These are phyloP conservation scores for Ochropacha duplaris DNA, from an alignment of 2,888 invertebrate genomes.

Conservation along the genomic window DNA sequence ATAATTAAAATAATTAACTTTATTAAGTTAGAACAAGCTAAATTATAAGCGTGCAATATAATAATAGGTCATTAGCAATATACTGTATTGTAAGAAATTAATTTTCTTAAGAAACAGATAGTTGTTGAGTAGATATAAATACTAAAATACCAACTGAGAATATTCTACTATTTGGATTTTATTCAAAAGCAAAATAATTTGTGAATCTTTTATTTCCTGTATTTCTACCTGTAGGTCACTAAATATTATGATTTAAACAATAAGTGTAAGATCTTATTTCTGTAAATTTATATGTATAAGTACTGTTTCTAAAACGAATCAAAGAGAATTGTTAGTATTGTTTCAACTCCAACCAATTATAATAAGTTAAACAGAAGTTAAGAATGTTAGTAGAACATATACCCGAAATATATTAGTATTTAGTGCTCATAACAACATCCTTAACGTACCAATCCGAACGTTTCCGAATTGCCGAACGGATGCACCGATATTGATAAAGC, in stretches of 20 bases:
- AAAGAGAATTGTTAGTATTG: neutral
- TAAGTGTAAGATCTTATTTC: no score
- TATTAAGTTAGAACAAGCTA: neutral
- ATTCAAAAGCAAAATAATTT: neutral
- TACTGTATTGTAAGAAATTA: neutral
- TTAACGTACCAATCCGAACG: constrained; percentile 63
- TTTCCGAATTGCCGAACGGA: constrained; percentile 52
- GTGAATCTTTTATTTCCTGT: neutral
- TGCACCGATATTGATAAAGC: constrained; percentile 74
- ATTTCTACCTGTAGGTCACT: neutral
- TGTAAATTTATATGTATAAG: no score
- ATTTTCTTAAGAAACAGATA: no score
- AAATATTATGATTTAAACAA: neutral
- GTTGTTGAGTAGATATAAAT: no score
- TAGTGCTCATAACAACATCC: constrained; percentile 23
- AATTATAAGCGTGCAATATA: constrained; percentile 1
- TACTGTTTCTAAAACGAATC: no score
- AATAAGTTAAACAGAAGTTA: neutral
- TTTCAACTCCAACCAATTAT: neutral
- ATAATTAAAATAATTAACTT: neutral
- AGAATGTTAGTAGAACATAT: constrained; percentile 24
- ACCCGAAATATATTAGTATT: constrained; percentile 40
- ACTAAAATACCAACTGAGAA: no score
- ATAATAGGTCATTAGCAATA: neutral
- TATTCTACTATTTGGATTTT: neutral